Conservation (phyloP, 2,797 vertebrate genomes). For the Florisuga fusca region DNA sequence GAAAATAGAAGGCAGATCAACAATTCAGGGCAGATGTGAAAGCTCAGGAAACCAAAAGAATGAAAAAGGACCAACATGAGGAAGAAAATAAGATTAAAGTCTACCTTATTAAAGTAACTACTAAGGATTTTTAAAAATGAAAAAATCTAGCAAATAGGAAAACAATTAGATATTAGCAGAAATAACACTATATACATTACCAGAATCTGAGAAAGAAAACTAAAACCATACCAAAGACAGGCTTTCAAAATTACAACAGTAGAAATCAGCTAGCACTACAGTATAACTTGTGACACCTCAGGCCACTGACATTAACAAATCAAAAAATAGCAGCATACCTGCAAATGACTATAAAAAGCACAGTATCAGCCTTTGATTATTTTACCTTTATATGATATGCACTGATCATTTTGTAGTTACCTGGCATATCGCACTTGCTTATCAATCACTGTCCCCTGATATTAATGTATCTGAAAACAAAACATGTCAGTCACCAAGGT, state of each 20-base stretch:
- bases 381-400: not conserved
- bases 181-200: not conserved
- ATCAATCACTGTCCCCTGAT: not conserved
- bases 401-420: not conserved
- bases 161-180: not conserved
- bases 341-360: not conserved
- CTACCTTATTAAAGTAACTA: not conserved
- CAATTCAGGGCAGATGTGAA: not conserved
- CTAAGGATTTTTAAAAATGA: not conserved
- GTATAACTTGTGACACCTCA: fast-evolving
- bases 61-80: not conserved
- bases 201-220: not conserved
- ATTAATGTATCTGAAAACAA: not conserved
- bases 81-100: not conserved
- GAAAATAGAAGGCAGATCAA: not conserved
- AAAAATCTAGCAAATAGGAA: not conserved
- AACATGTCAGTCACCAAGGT: not conserved
- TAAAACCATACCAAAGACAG: not conserved
- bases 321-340: not conserved
- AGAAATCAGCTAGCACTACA: not conserved
- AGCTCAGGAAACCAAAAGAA: not conserved
- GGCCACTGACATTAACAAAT: not conserved
- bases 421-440: not conserved
- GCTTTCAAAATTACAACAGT: not conserved
- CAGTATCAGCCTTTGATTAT: not conserved